phyloP scores from a whole-genome alignment of 2,113 vertebrate genomes.

The Eptatretus burgeri region DNA sequence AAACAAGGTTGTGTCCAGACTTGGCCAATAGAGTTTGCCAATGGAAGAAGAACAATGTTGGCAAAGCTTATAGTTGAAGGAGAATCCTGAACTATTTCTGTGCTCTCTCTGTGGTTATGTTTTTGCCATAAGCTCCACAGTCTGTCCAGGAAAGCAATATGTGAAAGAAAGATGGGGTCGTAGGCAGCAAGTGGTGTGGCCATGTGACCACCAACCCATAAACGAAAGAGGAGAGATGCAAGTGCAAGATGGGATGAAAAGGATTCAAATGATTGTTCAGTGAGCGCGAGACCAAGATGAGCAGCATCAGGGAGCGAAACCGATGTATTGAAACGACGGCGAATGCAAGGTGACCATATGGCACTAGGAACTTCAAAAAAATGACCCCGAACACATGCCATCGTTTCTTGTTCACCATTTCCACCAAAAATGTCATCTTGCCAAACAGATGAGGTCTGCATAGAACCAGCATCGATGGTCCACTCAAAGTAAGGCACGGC shows the following conservation, averaged over 20 bases:
- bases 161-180: slow-evolving; percentile 16
- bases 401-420: slow-evolving; percentile 11
- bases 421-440: slow-evolving; percentile 15
- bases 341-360: slow-evolving; percentile 15
- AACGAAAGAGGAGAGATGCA: slow-evolving; percentile 14
- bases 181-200: slow-evolving; percentile 14
- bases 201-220: slow-evolving; percentile 17
- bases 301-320: slow-evolving; percentile 15
- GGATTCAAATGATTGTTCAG: slow-evolving; percentile 8
- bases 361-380: slow-evolving; percentile 12
- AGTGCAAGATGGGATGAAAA: slow-evolving; percentile 14
- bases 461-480: slow-evolving; percentile 15
- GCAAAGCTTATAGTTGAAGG: slow-evolving; percentile 10
- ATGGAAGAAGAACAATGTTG: slow-evolving; percentile 14
- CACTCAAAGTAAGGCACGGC: slow-evolving; percentile 17
- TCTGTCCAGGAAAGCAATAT: slow-evolving; percentile 15
- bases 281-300: slow-evolving; percentile 12
- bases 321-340: slow-evolving; percentile 14
- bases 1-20: slow-evolving; percentile 12
- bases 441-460: slow-evolving; percentile 13
- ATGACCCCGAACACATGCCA: slow-evolving; percentile 12
- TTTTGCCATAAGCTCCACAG: slow-evolving; percentile 16
- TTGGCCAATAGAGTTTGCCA: slow-evolving; percentile 12
- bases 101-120: slow-evolving; percentile 7
- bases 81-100: not conserved